Evolutionary conservation across 2,888 invertebrate species (phyloP).

Genomic region (Leucoma salicis): DNA sequence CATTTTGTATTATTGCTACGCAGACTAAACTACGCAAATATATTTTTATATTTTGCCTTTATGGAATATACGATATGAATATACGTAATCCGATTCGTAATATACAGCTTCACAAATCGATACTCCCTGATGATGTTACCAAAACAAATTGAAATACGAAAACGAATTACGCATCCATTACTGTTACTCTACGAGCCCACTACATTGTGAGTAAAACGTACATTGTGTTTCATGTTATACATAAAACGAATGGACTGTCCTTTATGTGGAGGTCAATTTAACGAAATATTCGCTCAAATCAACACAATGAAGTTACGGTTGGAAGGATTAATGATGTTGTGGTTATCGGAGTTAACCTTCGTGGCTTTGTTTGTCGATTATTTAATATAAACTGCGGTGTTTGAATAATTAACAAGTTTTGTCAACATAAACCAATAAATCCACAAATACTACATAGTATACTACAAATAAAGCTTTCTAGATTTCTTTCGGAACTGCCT

Average conservation of each 20-base stretch:
- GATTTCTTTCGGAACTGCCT: too few relatives aligned
- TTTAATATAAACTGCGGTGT: background rate
- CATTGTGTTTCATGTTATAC: slow-evolving; percentile 3
- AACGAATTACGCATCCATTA: background rate
- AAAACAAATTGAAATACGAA: slow-evolving; percentile 2
- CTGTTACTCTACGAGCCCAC: slow-evolving; percentile 3
- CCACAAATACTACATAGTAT: too few relatives aligned
- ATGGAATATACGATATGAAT: too few relatives aligned
- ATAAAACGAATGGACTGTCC: slow-evolving; percentile 2
- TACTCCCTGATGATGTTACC: background rate
- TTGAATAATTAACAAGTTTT: too few relatives aligned
- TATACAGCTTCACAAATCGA: slow-evolving; percentile 1
- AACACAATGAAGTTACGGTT: background rate
- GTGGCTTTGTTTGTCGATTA: background rate
- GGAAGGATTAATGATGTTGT: background rate
- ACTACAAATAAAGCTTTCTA: too few relatives aligned
- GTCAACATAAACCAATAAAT: too few relatives aligned
- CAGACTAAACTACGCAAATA: too few relatives aligned
- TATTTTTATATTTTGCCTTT: too few relatives aligned
- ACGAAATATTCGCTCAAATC: slow-evolving; percentile 3
- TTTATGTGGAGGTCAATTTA: slow-evolving; percentile 5
- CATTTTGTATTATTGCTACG: too few relatives aligned
- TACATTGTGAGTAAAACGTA: background rate
- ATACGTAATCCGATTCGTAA: background rate
- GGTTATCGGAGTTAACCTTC: background rate